phyloP scores from a whole-genome alignment of 2,113 vertebrate species.

The Microcebus jonahi region DNA sequence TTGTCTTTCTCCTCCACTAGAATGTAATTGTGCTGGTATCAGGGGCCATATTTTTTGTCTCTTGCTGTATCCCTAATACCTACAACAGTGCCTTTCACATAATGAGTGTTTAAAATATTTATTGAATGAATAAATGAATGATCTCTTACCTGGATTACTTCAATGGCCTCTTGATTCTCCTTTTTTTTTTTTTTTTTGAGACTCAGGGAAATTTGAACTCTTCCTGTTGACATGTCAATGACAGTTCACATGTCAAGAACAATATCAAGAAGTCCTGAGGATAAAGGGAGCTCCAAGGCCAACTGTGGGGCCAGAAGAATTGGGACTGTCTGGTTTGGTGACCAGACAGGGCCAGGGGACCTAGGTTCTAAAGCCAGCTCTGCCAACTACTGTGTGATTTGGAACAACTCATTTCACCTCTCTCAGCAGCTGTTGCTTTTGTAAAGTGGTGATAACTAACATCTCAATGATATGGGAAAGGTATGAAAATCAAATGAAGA shows the following conservation, averaged over 20 bases:
- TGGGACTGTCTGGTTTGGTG: neutral
- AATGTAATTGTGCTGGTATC: neutral
- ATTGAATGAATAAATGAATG: slow-evolving; percentile 30
- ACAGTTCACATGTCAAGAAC: neutral
- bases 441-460: neutral
- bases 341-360: neutral
- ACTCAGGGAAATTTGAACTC: slow-evolving; percentile 6
- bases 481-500: neutral
- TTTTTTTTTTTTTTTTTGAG: neutral
- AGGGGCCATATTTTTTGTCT: neutral
- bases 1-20: neutral
- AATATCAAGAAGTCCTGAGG: neutral
- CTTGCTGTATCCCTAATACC: neutral
- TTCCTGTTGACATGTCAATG: neutral
- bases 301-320: neutral
- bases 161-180: neutral
- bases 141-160: neutral
- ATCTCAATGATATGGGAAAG: neutral
- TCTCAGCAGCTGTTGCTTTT: neutral
- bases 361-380: neutral
- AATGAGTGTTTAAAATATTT: neutral
- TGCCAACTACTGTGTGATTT: neutral
- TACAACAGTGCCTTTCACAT: slow-evolving; percentile 19
- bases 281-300: neutral
- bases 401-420: neutral